Evolutionary conservation across 2,888 invertebrate species (phyloP).

Genomic region (Resseliella maxima): DNA sequence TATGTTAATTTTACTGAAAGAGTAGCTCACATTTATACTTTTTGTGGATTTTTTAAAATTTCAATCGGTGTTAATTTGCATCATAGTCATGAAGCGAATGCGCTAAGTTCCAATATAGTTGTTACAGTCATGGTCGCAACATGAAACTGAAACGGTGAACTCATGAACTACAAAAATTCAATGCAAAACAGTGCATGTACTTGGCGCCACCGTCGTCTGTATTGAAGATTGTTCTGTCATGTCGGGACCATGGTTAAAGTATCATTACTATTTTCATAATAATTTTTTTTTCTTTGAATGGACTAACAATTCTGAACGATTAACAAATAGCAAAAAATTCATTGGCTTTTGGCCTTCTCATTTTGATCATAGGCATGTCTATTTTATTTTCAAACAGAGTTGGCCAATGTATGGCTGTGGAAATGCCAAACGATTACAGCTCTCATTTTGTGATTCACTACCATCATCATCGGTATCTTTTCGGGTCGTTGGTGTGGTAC

Average conservation of each 20-base stretch:
- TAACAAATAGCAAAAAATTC: not conserved
- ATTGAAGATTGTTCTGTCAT: too few species aligned
- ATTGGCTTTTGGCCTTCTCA: not conserved
- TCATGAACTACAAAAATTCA: too few species aligned
- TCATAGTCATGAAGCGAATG: conserved; percentile 13
- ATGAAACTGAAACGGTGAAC: too few species aligned
- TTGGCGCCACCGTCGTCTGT: too few species aligned
- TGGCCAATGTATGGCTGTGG: not conserved
- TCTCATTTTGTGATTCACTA: not conserved
- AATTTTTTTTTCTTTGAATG: not conserved
- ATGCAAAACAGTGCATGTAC: too few species aligned
- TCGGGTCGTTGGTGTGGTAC: conserved; percentile 37
- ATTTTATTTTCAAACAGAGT: not conserved
- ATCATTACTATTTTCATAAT: conserved; percentile 7
- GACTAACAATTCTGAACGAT: not conserved
- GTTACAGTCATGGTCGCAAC: too few species aligned
- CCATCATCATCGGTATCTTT: conserved; percentile 17
- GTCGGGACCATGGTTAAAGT: too few species aligned
- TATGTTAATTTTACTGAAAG: not conserved
- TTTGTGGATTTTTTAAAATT: not conserved
- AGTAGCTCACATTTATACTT: not conserved
- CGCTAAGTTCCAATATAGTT: not conserved
- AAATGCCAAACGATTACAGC: conserved; percentile 2
- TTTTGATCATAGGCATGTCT: conserved; percentile 4
- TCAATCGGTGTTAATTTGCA: not conserved